Percentiles rank a stretch among this genome's conserved stretches.
Evolutionary conservation across 2,113 vertebrate genomes (phyloP).

Genomic region (Mesembrinibis cayennensis): DNA sequence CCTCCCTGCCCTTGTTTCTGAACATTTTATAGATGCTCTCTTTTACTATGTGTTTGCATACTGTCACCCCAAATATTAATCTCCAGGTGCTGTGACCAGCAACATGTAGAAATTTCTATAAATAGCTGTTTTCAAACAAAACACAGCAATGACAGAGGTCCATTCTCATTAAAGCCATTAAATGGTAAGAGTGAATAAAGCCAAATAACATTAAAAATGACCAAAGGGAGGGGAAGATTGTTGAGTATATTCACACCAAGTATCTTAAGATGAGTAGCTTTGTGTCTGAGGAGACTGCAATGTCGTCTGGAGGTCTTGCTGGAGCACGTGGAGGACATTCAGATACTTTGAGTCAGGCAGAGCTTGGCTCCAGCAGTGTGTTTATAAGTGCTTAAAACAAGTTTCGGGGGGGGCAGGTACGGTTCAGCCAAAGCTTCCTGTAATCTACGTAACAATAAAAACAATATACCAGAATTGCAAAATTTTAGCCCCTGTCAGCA

Average conservation of each 20-base stretch:
- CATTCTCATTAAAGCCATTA: background rate
- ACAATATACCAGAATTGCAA: background rate
- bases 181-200: background rate
- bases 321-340: background rate
- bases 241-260: background rate
- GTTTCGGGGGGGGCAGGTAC: accelerated
- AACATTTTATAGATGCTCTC: background rate
- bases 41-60: background rate
- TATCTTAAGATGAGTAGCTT: background rate
- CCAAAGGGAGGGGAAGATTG: background rate
- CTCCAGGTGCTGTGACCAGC: background rate
- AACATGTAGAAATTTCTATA: background rate
- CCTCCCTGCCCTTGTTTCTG: background rate
- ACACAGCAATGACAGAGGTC: background rate
- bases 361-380: background rate
- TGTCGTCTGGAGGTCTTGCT: background rate
- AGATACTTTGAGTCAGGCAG: background rate
- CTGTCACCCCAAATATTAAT: background rate
- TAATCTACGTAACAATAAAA: background rate
- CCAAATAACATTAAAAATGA: background rate
- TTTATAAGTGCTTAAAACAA: background rate
- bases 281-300: background rate
- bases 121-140: background rate
- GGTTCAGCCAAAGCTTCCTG: background rate
- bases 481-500: background rate